Percentiles rank a stretch among this genome's conserved stretches.
Conservation (phyloP, 35 echinoderm and acorn worm species). For the Chiridota heheva region DNA sequence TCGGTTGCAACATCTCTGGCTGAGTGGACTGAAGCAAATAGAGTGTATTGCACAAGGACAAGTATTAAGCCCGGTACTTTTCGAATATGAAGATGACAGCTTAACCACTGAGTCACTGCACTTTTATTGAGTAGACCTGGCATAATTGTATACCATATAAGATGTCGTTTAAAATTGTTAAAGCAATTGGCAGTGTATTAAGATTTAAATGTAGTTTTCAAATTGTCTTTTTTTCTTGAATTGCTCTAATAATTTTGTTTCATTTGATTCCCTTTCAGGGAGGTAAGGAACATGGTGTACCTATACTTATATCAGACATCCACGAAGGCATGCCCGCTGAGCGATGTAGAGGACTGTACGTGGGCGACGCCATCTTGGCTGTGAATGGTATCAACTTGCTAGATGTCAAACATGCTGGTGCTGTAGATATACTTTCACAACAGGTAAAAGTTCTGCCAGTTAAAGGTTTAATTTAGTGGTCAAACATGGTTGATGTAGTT, state of each 20-base stretch:
- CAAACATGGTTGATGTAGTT: not conserved
- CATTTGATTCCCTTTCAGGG: conserved; percentile 44
- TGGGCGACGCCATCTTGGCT: conserved; percentile 94
- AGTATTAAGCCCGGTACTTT: no score
- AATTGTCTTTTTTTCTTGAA: no score
- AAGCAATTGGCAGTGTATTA: no score
- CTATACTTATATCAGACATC: conserved; percentile 95
- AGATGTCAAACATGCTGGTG: conserved; percentile 89
- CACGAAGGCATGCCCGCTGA: conserved; percentile 89
- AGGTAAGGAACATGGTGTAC: conserved; percentile 97
- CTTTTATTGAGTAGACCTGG: no score
- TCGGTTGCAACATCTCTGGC: no score
- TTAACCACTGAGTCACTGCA: no score
- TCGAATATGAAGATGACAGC: no score
- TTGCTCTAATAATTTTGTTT: not conserved
- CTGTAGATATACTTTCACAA: conserved; percentile 95
- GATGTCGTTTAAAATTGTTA: no score
- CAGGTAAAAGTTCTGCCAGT: conserved; percentile 54
- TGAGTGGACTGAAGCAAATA: no score
- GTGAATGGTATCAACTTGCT: conserved; percentile 83
- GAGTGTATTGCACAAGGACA: no score
- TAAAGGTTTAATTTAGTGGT: not conserved
- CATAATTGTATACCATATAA: no score
- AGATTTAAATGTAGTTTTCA: no score
- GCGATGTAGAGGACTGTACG: conserved; percentile 72